Percentiles rank a stretch among this genome's conserved stretches.
phyloP scores from a whole-genome alignment of 2,113 vertebrate genomes.

The Atherinomorus stipes region DNA sequence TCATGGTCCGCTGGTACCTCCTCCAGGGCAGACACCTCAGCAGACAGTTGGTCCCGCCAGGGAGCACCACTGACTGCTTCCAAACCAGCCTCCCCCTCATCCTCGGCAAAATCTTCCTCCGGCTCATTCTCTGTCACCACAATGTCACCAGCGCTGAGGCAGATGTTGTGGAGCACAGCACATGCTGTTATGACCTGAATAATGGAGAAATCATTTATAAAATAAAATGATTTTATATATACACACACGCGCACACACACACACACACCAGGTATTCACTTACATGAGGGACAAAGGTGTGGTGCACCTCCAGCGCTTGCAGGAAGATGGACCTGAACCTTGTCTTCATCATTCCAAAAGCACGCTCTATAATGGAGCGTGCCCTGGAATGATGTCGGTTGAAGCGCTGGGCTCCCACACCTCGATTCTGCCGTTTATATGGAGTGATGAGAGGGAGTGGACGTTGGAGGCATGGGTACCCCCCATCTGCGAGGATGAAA shows the following conservation, averaged over 20 bases:
- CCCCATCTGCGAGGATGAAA: not conserved
- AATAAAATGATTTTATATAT: no score
- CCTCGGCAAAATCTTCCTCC: constrained; percentile 2
- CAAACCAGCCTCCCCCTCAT: not conserved
- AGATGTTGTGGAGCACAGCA: not conserved
- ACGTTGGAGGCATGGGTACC: not conserved
- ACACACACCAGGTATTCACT: no score
- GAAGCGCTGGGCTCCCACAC: not conserved
- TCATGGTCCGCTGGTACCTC: not conserved
- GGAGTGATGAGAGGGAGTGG: constrained; percentile 13
- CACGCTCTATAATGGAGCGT: no score
- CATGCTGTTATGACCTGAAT: not conserved
- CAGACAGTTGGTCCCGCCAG: not conserved
- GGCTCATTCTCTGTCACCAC: no score
- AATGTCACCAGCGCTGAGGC: not conserved
- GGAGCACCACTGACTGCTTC: not conserved
- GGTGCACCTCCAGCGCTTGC: no score
- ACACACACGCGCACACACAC: no score
- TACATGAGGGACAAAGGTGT: no score
- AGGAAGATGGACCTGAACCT: no score
- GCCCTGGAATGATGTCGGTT: not conserved
- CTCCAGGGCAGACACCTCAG: not conserved
- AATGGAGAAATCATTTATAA: no score
- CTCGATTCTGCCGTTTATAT: not conserved
- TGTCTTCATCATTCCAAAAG: no score